Evolutionary conservation across 1,140 invertebrate genomes (phyloP).

Genomic region (Leguminivora glycinivorella): DNA sequence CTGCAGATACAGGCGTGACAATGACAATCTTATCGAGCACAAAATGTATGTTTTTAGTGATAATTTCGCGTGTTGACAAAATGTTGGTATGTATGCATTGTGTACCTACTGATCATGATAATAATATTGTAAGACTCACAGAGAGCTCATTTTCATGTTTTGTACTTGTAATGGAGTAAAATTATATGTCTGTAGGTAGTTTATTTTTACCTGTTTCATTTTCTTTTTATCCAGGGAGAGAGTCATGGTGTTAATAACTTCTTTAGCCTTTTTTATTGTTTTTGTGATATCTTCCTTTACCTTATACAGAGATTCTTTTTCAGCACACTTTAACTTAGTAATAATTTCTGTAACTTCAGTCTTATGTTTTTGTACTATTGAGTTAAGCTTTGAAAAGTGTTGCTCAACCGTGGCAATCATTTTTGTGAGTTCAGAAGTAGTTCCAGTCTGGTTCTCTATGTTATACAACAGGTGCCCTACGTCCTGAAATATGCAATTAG

Average conservation of each 20-base stretch:
- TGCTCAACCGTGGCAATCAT: conserved; percentile 54
- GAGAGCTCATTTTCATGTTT: neutral
- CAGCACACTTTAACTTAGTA: conserved; percentile 46
- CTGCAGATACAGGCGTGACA: no score
- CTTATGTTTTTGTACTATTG: conserved; percentile 58
- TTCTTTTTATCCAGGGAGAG: conserved; percentile 48
- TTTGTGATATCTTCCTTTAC: conserved; percentile 51
- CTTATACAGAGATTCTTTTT: conserved; percentile 53
- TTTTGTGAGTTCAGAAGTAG: conserved; percentile 41
- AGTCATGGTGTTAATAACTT: conserved; percentile 45
- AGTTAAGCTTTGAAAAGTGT: conserved; percentile 58
- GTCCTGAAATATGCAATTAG: conserved; percentile 49
- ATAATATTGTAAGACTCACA: no score
- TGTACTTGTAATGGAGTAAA: conserved; percentile 7
- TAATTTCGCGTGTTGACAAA: no score
- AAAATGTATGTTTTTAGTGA: no score
- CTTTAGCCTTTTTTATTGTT: conserved; percentile 50
- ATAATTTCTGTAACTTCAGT: conserved; percentile 46
- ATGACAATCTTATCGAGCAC: no score
- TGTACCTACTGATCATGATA: no score
- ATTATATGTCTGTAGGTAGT: conserved; percentile 6
- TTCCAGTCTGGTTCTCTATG: conserved; percentile 48
- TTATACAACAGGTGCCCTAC: conserved; percentile 60
- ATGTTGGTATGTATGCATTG: no score
- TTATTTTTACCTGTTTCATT: conserved; percentile 47